Percentiles rank a stretch among this genome's conserved stretches.
Conservation (phyloP, 2,113 vertebrate genomes). For the Mixornis gularis region DNA sequence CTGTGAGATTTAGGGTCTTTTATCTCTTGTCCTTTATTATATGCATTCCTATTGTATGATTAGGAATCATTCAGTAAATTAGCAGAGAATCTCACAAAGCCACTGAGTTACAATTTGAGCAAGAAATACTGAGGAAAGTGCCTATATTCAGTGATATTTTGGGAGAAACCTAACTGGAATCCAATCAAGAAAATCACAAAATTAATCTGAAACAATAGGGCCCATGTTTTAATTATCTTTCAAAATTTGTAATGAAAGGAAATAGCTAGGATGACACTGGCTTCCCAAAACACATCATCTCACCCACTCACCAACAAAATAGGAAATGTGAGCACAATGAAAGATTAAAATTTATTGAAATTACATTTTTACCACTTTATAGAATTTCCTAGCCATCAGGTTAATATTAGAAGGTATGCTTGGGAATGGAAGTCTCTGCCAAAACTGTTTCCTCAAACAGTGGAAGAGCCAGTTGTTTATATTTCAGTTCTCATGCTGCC, state of each 20-base stretch:
- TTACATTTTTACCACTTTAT: neutral
- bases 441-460: neutral
- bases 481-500: neutral
- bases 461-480: neutral
- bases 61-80: neutral
- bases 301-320: neutral
- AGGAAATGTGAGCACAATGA: neutral
- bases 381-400: neutral
- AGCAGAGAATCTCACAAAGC: neutral
- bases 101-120: neutral
- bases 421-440: neutral
- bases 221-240: neutral
- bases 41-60: neutral
- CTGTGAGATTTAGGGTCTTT: fast-evolving
- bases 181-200: neutral
- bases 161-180: neutral
- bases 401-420: neutral
- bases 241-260: neutral
- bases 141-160: neutral
- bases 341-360: neutral
- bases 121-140: neutral
- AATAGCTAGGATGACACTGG: neutral
- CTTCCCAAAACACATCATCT: neutral
- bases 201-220: neutral
- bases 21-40: neutral